These are phyloP conservation scores for Coleophora flavipennella DNA, from an alignment of 2,888 invertebrate genomes.

Conservation along the genomic window DNA sequence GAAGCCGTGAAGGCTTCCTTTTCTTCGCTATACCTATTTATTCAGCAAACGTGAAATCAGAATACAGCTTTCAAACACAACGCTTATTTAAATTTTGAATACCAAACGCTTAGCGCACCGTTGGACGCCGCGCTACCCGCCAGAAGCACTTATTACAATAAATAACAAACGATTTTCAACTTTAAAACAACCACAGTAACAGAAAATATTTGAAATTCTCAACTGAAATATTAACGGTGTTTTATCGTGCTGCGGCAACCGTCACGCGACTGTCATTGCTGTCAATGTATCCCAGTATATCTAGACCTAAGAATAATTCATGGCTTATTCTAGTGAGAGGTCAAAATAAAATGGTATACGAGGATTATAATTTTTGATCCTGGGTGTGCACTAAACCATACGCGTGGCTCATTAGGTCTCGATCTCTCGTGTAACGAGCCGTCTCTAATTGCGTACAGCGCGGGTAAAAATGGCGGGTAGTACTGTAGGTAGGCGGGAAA, in stretches of 20 bases:
- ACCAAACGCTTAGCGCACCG: slow-evolving; percentile 17
- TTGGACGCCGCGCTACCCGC: slow-evolving; percentile 14
- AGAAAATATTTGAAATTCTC: slow-evolving; percentile 18
- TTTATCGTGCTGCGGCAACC: slow-evolving; percentile 33
- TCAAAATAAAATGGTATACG: slow-evolving; percentile 27
- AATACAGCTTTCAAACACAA: slow-evolving; percentile 19
- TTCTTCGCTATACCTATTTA: too few species aligned
- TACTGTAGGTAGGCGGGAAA: slow-evolving; percentile 24
- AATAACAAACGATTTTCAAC: slow-evolving; percentile 16
- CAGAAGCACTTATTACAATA: not conserved
- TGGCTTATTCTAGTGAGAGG: slow-evolving; percentile 10
- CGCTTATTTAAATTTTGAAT: slow-evolving; percentile 45
- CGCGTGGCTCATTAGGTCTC: slow-evolving; percentile 65
- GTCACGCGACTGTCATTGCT: slow-evolving; percentile 46
- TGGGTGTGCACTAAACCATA: slow-evolving; percentile 57
- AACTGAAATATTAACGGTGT: slow-evolving; percentile 23
- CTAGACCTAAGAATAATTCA: slow-evolving; percentile 13
- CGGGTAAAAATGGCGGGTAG: slow-evolving; percentile 34
- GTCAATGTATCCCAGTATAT: slow-evolving; percentile 19
- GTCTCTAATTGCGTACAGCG: slow-evolving; percentile 49
- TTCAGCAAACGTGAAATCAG: too few species aligned
- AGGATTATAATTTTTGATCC: slow-evolving; percentile 60
- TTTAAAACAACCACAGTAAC: slow-evolving; percentile 19
- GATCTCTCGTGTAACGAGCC: slow-evolving; percentile 60
- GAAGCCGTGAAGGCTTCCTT: too few species aligned